Evolutionary conservation across 64 coral and sea anemone species (phyloP).

Genomic region (Dendronephthya gigantea): DNA sequence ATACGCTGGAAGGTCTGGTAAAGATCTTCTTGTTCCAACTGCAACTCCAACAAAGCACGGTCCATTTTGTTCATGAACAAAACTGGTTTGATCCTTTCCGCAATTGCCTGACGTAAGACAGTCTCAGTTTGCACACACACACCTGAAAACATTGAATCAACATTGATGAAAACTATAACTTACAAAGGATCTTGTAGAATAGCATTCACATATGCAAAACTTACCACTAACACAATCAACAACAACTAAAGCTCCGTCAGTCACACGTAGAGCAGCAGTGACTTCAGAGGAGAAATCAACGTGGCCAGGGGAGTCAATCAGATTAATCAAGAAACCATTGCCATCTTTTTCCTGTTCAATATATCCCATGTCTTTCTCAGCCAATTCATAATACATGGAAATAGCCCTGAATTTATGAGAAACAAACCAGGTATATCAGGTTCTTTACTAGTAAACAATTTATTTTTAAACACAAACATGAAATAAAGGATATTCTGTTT

Average conservation of each 20-base stretch:
- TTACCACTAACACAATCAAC: constrained; percentile 91
- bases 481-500: too few species aligned
- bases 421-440: neutral
- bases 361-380: constrained; percentile 38
- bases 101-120: constrained; percentile 77
- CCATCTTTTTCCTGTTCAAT: constrained; percentile 42
- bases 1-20: constrained; percentile 83
- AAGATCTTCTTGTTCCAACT: constrained; percentile 75
- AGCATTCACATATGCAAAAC: neutral
- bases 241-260: constrained; percentile 87
- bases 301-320: constrained; percentile 93
- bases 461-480: too few species aligned
- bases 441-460: too few species aligned
- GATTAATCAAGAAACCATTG: constrained; percentile 76
- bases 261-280: constrained; percentile 87
- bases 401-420: constrained; percentile 49
- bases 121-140: constrained; percentile 97
- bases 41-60: constrained; percentile 74
- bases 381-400: constrained; percentile 85
- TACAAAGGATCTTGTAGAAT: neutral
- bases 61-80: constrained; percentile 98
- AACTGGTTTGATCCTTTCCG: constrained; percentile 80
- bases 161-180: too few species aligned
- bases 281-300: constrained; percentile 99
- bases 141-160: too few species aligned